These are phyloP conservation scores for Orussus abietinus DNA, from an alignment of 1,140 invertebrate genomes.

Conservation along the genomic window DNA sequence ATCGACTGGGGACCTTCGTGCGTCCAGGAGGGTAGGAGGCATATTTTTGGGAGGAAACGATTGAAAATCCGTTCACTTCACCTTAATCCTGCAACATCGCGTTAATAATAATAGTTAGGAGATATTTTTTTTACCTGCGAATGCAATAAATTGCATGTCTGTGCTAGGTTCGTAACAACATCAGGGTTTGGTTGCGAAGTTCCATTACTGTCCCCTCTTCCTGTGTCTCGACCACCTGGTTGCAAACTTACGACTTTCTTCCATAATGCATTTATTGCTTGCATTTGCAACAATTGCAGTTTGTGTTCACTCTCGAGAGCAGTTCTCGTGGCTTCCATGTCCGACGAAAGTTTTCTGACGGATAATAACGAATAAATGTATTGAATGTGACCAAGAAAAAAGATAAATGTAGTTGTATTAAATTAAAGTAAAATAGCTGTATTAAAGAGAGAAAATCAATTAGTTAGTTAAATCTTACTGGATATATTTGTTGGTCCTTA, in stretches of 20 bases:
- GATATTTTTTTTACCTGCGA: conserved; percentile 42
- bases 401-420: conserved; percentile 8
- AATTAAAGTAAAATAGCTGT: conserved; percentile 10
- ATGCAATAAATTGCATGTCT: conserved; percentile 53
- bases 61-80: too few relatives aligned
- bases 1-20: too few relatives aligned
- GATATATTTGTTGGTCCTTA: conserved; percentile 81
- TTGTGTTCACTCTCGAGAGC: conserved; percentile 82
- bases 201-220: conserved; percentile 25
- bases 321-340: conserved; percentile 77
- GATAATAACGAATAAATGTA: conserved; percentile 2
- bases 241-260: conserved; percentile 78
- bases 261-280: conserved; percentile 85
- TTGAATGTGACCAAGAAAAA: conserved; percentile 10
- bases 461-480: conserved; percentile 60
- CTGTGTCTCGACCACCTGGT: conserved; percentile 35
- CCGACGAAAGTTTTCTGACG: conserved; percentile 67
- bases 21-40: too few relatives aligned
- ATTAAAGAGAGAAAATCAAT: not conserved
- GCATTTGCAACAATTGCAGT: conserved; percentile 82
- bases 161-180: conserved; percentile 56
- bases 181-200: conserved; percentile 49
- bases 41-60: too few relatives aligned
- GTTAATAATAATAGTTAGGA: too few relatives aligned
- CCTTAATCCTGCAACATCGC: too few relatives aligned